phyloP scores from a whole-genome alignment of 2,797 vertebrate species.

The Jordanella pulchra region DNA sequence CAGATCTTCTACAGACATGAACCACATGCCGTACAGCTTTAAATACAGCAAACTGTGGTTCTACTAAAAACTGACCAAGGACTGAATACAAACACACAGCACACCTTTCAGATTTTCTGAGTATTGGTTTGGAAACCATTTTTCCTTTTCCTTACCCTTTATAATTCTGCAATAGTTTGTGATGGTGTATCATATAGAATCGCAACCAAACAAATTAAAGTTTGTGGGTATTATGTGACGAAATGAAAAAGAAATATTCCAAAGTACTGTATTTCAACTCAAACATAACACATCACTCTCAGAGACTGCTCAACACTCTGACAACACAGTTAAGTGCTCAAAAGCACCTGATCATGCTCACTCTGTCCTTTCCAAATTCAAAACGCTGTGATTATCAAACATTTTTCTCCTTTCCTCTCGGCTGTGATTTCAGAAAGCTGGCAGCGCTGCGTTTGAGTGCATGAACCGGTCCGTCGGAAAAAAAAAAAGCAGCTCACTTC shows the following conservation, averaged over 20 bases:
- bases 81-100: neutral
- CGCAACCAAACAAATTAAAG: neutral
- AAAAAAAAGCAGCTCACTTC: slow-evolving; percentile 35
- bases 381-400: slow-evolving; percentile 49
- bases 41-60: neutral
- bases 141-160: neutral
- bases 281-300: slow-evolving; percentile 28
- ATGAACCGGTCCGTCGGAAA: slow-evolving; percentile 35
- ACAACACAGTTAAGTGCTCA: slow-evolving; percentile 42
- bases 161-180: neutral
- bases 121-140: neutral
- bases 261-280: slow-evolving; percentile 22
- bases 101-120: neutral
- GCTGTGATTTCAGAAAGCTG: slow-evolving; percentile 52
- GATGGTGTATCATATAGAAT: neutral
- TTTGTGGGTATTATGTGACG: neutral
- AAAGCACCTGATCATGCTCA: slow-evolving; percentile 10
- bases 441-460: slow-evolving; percentile 40
- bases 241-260: neutral
- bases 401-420: slow-evolving; percentile 26
- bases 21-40: neutral
- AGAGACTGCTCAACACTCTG: slow-evolving; percentile 38
- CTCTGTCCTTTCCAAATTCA: slow-evolving; percentile 31
- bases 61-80: neutral
- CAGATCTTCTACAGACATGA: neutral